Evolutionary conservation across 2,797 vertebrate genomes (phyloP).

Genomic region (Pipistrellus kuhlii): DNA sequence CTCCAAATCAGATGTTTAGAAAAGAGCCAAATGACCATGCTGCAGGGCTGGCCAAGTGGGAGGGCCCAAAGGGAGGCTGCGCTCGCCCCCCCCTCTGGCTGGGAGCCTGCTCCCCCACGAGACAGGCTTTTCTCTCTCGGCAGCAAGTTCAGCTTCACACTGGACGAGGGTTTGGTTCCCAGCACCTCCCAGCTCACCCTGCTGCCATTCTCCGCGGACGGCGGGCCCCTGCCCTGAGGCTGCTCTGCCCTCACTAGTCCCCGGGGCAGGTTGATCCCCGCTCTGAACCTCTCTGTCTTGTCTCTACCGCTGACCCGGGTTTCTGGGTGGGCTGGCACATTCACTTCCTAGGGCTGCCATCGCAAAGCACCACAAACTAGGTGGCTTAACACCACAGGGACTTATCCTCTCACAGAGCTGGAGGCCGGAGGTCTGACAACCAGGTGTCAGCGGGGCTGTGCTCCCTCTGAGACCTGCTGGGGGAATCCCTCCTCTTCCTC

Average conservation of each 20-base stretch:
- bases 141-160: neutral
- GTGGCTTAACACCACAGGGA: neutral
- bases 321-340: neutral
- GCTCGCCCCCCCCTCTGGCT: neutral
- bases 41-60: neutral
- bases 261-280: neutral
- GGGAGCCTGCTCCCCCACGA: neutral
- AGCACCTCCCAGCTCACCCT: too few relatives aligned
- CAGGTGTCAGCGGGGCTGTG: neutral
- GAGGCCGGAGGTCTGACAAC: neutral
- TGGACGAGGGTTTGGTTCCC: too few relatives aligned
- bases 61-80: neutral
- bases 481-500: neutral
- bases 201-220: accelerated
- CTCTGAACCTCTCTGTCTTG: neutral
- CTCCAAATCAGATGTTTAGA: neutral
- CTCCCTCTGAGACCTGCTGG: neutral
- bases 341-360: neutral
- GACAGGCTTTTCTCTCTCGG: neutral
- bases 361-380: neutral
- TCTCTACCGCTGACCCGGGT: neutral
- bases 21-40: neutral
- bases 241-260: neutral
- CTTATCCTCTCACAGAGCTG: neutral
- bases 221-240: neutral